phyloP scores from a whole-genome alignment of 2,113 vertebrate species.

The Actinemys pallida region DNA sequence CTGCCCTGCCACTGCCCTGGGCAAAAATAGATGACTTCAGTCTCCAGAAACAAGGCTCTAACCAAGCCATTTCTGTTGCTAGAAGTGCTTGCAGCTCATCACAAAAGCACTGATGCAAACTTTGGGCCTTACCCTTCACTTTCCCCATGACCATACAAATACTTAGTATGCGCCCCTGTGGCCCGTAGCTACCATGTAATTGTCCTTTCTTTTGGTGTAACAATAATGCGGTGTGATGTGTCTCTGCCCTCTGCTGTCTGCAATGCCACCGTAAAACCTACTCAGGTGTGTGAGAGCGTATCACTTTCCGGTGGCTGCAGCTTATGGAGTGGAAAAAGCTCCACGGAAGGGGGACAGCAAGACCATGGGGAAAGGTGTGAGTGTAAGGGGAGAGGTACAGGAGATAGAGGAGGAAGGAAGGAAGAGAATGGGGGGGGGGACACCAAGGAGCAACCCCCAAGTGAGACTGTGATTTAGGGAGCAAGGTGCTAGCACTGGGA shows the following conservation, averaged over 20 bases:
- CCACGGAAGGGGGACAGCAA: background rate
- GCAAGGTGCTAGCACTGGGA: background rate
- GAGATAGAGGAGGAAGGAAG: background rate
- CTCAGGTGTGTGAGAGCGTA: background rate
- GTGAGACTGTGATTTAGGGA: background rate
- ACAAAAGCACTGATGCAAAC: background rate
- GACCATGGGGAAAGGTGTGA: background rate
- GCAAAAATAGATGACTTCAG: background rate
- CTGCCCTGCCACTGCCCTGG: background rate
- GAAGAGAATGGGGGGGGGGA: background rate
- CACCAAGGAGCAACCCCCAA: too few relatives aligned
- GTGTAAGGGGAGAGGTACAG: background rate
- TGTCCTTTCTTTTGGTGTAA: background rate
- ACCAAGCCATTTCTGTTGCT: accelerated
- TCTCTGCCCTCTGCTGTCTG: background rate
- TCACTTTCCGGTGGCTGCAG: background rate
- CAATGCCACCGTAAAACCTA: background rate
- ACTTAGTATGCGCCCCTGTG: background rate
- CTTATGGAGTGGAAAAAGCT: background rate
- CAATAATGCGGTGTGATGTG: background rate
- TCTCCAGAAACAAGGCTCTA: background rate
- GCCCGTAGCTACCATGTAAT: constrained; percentile 38
- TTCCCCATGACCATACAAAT: too few relatives aligned
- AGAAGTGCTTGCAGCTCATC: background rate
- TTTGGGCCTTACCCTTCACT: background rate